phyloP scores from a whole-genome alignment of 2,797 vertebrate species.

The Manis javanica region DNA sequence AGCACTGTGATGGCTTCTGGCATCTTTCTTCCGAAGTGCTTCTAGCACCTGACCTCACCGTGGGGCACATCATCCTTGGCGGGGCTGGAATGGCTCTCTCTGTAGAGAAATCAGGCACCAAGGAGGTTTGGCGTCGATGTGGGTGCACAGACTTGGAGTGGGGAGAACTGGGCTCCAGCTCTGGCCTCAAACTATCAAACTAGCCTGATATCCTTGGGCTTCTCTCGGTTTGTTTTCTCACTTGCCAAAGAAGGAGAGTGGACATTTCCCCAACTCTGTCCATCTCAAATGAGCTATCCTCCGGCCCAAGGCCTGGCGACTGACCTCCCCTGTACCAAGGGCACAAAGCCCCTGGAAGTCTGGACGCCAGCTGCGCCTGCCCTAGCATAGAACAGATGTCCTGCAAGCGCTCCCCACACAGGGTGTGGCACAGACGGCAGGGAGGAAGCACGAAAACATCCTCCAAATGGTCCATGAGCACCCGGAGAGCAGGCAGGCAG shows the following conservation, averaged over 20 bases:
- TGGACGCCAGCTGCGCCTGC: not conserved
- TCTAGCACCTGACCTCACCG: not conserved
- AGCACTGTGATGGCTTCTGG: not conserved
- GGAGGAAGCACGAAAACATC: not conserved
- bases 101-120: not conserved
- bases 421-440: not conserved
- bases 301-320: not conserved
- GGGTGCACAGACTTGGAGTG: not conserved
- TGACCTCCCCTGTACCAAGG: not conserved
- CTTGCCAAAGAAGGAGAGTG: not conserved
- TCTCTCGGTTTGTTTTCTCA: not conserved
- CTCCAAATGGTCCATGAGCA: not conserved
- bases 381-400: slow-evolving; percentile 31
- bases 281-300: not conserved
- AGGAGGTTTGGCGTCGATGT: not conserved
- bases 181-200: not conserved
- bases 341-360: slow-evolving; percentile 54
- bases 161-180: not conserved
- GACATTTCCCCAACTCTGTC: not conserved
- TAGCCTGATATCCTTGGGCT: not conserved
- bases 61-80: accelerated
- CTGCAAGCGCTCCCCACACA: not conserved
- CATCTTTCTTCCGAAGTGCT: slow-evolving; percentile 28
- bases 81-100: not conserved
- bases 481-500: not conserved